These are phyloP conservation scores for Sycophila texana DNA, from an alignment of 2,888 invertebrate genomes.

Conservation along the genomic window DNA sequence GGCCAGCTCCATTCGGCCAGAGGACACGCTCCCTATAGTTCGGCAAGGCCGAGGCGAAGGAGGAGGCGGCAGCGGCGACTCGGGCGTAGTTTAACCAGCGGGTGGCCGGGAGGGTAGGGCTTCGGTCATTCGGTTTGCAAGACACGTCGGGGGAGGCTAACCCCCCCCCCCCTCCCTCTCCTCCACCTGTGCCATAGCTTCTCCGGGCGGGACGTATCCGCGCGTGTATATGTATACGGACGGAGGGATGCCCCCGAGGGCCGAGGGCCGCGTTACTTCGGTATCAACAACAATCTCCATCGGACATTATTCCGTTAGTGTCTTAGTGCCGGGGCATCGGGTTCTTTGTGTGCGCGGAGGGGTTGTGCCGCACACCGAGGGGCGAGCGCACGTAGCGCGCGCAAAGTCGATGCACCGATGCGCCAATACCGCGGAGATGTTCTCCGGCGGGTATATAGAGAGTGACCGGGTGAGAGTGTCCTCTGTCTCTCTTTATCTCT, in stretches of 20 bases:
- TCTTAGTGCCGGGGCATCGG: conserved; percentile 64
- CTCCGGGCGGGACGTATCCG: conserved; percentile 13
- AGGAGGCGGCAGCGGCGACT: not conserved
- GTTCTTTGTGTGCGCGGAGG: conserved; percentile 38
- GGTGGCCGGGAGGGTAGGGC: not conserved
- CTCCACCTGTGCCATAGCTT: conserved; percentile 37
- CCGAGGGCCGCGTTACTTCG: conserved; percentile 70
- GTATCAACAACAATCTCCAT: conserved; percentile 75
- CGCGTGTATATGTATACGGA: conserved; percentile 14
- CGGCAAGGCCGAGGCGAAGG: conserved; percentile 15
- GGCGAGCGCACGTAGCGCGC: conserved; percentile 2
- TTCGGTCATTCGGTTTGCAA: conserved; percentile 71
- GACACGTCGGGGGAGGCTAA: conserved; percentile 68
- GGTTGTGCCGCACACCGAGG: not conserved
- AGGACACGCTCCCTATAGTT: conserved; percentile 38
- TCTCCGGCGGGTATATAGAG: conserved; percentile 43
- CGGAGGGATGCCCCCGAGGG: conserved; percentile 47
- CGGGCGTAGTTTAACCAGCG: conserved; percentile 41
- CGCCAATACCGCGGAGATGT: conserved; percentile 57
- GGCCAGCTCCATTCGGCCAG: not conserved
- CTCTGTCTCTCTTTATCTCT: conserved; percentile 54
- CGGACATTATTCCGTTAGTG: conserved; percentile 74
- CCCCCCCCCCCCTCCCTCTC: conserved; percentile 56
- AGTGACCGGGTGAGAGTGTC: conserved; percentile 56
- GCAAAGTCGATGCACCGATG: conserved; percentile 60